Percentiles rank a stretch among this genome's conserved stretches.
These are phyloP conservation scores for Xyliphius kryptos DNA, from an alignment of 2,113 vertebrate species.

Conservation along the genomic window DNA sequence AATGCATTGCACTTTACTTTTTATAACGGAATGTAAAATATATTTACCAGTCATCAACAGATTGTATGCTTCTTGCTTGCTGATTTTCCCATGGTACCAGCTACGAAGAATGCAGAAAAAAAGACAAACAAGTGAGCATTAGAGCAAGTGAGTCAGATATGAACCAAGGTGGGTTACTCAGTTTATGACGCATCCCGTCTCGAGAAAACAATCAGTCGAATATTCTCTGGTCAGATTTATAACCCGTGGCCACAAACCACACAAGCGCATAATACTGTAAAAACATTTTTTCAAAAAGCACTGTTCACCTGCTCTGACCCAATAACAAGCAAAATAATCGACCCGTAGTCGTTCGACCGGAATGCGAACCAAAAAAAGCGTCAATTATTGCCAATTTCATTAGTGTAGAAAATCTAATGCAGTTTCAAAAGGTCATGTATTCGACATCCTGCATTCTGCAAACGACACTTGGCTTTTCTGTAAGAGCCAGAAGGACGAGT, in stretches of 20 bases:
- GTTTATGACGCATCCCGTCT: neutral
- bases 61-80: slow-evolving; percentile 95
- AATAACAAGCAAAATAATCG: neutral
- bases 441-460: slow-evolving; percentile 1
- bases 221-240: slow-evolving; percentile 8
- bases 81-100: slow-evolving; percentile 99
- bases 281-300: neutral
- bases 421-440: neutral
- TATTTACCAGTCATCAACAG: slow-evolving; percentile 92
- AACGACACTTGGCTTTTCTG: neutral
- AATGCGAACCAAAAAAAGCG: neutral
- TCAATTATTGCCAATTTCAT: neutral
- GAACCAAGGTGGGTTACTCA: slow-evolving; percentile 37
- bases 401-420: slow-evolving; percentile 1
- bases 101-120: slow-evolving; percentile 59
- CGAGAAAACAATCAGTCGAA: slow-evolving; percentile 2
- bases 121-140: slow-evolving; percentile 21
- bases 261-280: neutral
- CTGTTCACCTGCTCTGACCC: neutral
- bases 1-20: neutral
- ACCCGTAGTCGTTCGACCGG: too few species aligned
- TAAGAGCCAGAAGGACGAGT: slow-evolving; percentile 14
- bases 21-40: slow-evolving; percentile 1
- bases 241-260: neutral
- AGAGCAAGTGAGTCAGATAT: slow-evolving; percentile 40